Evolutionary conservation across 1,140 invertebrate genomes (phyloP).

Genomic region (Sycophila sp.): DNA sequence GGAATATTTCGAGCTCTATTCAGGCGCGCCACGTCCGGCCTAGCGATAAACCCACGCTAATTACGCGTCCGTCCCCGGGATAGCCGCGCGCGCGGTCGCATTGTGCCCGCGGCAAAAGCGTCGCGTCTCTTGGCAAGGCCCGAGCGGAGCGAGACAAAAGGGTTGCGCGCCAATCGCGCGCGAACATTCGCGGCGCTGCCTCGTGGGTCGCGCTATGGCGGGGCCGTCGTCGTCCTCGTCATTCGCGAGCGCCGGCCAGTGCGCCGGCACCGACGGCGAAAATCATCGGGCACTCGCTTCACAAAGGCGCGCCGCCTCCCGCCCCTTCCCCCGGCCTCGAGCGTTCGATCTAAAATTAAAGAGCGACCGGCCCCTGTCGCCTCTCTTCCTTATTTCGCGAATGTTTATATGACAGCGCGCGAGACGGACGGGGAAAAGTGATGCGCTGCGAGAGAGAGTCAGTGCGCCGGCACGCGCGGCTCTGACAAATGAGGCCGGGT

Average conservation of each 20-base stretch:
- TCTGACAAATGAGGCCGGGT: neutral
- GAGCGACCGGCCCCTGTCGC: neutral
- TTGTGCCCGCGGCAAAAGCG: neutral
- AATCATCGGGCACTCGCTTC: slow-evolving; percentile 7
- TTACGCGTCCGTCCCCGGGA: neutral
- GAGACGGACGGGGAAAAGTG: neutral
- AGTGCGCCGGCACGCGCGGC: neutral
- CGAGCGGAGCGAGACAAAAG: neutral
- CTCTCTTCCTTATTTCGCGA: neutral
- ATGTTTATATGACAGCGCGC: no score
- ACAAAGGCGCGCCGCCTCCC: neutral
- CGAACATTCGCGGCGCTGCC: neutral
- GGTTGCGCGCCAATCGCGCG: neutral
- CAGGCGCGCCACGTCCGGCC: no score
- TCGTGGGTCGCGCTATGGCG: neutral
- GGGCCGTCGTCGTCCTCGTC: neutral
- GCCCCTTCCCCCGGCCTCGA: neutral
- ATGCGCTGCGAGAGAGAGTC: neutral
- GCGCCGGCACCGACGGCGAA: neutral
- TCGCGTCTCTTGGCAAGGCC: neutral
- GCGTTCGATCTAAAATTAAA: slow-evolving; percentile 26
- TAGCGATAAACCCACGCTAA: no score
- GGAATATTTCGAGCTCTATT: no score
- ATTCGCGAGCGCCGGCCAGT: neutral
- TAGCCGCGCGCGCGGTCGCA: neutral